Evolutionary conservation across 2,888 invertebrate genomes (phyloP).

Genomic region (Plusia festucae): DNA sequence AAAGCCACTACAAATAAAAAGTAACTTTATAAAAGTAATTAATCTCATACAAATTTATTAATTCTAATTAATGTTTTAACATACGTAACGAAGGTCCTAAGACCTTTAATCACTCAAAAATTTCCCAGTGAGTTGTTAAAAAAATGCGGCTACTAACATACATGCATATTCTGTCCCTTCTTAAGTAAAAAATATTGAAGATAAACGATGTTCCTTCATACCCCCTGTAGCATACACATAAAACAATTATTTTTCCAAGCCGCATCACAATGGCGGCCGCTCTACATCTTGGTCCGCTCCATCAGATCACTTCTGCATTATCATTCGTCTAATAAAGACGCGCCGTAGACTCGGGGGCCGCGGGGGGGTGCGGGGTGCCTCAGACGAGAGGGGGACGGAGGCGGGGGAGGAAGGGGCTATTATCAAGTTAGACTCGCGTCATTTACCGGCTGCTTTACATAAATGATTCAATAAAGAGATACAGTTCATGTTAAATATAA

Average conservation of each 20-base stretch:
- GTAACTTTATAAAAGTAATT: too few species aligned
- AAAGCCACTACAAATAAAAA: too few species aligned
- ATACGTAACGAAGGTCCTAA: too few species aligned
- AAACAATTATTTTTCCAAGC: constrained; percentile 39
- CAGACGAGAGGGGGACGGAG: not conserved
- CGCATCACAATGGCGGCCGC: constrained; percentile 34
- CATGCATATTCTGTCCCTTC: not conserved
- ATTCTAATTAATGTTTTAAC: too few species aligned
- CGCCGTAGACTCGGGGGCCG: constrained; percentile 19
- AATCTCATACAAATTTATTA: too few species aligned
- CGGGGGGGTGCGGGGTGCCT: not conserved
- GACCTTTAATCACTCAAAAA: too few species aligned
- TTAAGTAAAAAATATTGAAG: constrained; percentile 1
- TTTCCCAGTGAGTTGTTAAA: too few species aligned
- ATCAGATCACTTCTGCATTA: constrained; percentile 56
- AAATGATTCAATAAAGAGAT: constrained; percentile 73
- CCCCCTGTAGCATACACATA: constrained; percentile 18
- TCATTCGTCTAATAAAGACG: constrained; percentile 68
- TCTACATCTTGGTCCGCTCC: constrained; percentile 43
- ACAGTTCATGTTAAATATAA: constrained; percentile 34
- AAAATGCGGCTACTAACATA: too few species aligned
- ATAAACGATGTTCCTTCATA: not conserved
- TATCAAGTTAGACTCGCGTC: constrained; percentile 78
- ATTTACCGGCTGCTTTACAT: constrained; percentile 78
- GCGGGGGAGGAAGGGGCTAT: constrained; percentile 55